phyloP scores from a whole-genome alignment of 2,797 vertebrate species.

The Premnoplex brunnescens region DNA sequence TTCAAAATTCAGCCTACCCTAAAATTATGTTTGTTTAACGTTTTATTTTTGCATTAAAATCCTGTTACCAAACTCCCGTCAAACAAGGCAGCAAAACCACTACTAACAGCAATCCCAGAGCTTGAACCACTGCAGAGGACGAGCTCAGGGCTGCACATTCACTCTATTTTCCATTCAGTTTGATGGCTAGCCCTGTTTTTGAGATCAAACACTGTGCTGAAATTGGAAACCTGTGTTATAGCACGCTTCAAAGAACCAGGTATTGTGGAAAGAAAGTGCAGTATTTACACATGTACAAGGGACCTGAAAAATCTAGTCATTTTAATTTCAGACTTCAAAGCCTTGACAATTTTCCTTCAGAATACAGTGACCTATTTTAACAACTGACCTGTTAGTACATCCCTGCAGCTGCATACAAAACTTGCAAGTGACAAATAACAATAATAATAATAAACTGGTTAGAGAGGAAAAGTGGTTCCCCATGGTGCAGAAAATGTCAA shows the following conservation, averaged over 20 bases:
- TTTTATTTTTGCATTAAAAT: slow-evolving; percentile 8
- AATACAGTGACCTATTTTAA: slow-evolving; percentile 1
- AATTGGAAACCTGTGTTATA: neutral
- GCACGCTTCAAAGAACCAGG: slow-evolving; percentile 24
- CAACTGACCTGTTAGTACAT: neutral
- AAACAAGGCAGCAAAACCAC: neutral
- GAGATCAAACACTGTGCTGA: slow-evolving; percentile 21
- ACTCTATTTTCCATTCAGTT: neutral
- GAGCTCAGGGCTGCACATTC: neutral
- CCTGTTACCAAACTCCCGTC: neutral
- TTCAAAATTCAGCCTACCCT: slow-evolving; percentile 3
- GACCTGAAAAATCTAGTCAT: neutral
- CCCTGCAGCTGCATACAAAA: neutral
- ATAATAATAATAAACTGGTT: neutral
- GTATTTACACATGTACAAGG: neutral
- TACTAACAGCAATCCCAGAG: neutral
- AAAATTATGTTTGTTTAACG: slow-evolving; percentile 20
- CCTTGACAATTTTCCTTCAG: neutral
- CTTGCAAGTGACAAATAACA: neutral
- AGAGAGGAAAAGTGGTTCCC: neutral
- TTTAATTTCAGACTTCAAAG: slow-evolving; percentile 57
- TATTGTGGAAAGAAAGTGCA: neutral
- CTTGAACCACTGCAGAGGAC: neutral
- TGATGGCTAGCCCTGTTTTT: neutral
- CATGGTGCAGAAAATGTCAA: neutral